A percentile compares a stretch with the other conserved stretches of the same genome.
phyloP scores from a whole-genome alignment of 2,113 vertebrate species.

The Acrocephalus kingi region DNA sequence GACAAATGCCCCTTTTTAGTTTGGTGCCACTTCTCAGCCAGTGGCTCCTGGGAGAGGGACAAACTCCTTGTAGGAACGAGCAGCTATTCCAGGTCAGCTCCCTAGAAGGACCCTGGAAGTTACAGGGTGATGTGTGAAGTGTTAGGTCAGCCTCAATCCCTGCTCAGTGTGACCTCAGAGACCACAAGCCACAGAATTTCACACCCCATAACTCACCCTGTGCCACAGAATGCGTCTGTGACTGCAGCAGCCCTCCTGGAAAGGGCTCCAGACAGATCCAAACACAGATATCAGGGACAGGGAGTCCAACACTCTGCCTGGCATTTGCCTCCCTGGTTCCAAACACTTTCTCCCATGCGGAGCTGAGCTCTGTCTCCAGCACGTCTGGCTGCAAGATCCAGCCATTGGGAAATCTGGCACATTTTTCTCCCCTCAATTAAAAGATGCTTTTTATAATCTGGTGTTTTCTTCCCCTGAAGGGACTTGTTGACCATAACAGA shows the following conservation, averaged over 20 bases:
- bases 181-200: background rate
- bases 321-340: background rate
- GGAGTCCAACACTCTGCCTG: background rate
- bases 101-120: background rate
- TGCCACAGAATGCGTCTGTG: background rate
- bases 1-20: background rate
- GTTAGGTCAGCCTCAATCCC: background rate
- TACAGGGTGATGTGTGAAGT: background rate
- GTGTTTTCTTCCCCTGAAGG: constrained; percentile 28
- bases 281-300: background rate
- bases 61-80: background rate
- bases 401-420: background rate
- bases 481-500: background rate
- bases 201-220: background rate
- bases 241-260: background rate
- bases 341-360: background rate
- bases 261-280: constrained; percentile 12
- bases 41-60: background rate
- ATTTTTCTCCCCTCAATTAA: constrained; percentile 13
- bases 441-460: constrained; percentile 43
- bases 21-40: background rate
- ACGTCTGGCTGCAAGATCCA: background rate
- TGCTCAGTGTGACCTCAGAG: background rate
- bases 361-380: constrained; percentile 22
- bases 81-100: background rate